These are phyloP conservation scores for Andrena minutula DNA, from an alignment of 2,888 invertebrate species.

Conservation along the genomic window DNA sequence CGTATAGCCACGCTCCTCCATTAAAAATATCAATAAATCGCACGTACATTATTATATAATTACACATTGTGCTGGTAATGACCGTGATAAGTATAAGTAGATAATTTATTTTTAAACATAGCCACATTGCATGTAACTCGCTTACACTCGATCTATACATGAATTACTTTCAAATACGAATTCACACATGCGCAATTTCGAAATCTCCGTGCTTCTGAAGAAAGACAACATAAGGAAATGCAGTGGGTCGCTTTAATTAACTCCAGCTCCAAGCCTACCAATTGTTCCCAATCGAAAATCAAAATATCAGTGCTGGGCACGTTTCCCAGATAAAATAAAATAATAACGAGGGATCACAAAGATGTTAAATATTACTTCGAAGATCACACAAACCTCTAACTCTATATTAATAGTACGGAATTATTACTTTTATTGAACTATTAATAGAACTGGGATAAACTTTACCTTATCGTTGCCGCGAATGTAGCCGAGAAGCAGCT, in stretches of 20 bases:
- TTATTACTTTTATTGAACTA: background rate
- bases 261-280: no score
- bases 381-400: background rate
- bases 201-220: background rate
- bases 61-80: conserved; percentile 9
- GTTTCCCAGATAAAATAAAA: background rate
- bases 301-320: background rate
- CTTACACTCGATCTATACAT: background rate
- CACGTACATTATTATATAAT: conserved; percentile 41
- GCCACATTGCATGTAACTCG: background rate
- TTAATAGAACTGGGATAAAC: background rate
- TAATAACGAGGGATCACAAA: background rate
- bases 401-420: background rate
- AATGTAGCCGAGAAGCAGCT: background rate
- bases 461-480: background rate
- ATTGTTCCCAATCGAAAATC: background rate
- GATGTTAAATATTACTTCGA: background rate
- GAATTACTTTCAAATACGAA: background rate
- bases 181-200: background rate
- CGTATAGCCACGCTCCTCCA: background rate
- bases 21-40: conserved; percentile 3
- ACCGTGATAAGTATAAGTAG: conserved; percentile 33
- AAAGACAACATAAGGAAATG: background rate
- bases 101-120: conserved; percentile 54
- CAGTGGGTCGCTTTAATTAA: no score